Evolutionary conservation across 2,888 invertebrate species (phyloP).

Genomic region (Polietes domitor): DNA sequence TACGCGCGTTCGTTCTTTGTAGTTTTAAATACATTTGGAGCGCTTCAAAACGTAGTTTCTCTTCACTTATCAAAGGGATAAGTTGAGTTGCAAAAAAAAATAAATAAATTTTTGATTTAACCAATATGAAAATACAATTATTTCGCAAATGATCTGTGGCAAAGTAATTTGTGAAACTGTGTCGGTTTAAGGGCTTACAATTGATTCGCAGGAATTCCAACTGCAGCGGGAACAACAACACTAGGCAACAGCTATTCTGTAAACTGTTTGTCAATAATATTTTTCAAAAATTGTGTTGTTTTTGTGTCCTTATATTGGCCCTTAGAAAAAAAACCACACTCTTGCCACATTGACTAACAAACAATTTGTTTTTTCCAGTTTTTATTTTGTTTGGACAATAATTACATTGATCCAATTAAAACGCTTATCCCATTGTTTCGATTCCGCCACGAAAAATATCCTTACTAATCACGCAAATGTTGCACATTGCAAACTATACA

Average conservation of each 20-base stretch:
- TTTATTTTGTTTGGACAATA: background rate
- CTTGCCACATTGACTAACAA: background rate
- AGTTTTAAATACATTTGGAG: background rate
- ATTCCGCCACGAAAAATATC: background rate
- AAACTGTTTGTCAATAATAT: too few species aligned
- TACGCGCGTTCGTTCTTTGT: background rate
- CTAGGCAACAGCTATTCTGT: too few species aligned
- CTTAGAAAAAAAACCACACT: too few species aligned
- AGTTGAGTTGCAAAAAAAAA: background rate
- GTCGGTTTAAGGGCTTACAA: too few species aligned
- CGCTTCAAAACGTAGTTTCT: background rate
- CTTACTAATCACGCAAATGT: constrained; percentile 37
- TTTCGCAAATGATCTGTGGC: background rate
- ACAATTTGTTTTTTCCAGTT: constrained; percentile 19
- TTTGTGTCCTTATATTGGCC: too few species aligned
- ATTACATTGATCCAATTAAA: constrained; percentile 37
- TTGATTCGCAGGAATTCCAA: too few species aligned
- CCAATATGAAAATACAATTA: constrained; percentile 4
- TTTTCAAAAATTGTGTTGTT: too few species aligned
- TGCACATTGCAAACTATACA: constrained; percentile 31
- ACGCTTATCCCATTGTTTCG: constrained; percentile 23
- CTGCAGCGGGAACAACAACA: too few species aligned
- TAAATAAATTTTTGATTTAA: background rate
- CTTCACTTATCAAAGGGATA: constrained; percentile 1
- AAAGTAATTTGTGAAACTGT: too few species aligned